Evolutionary conservation across 2,797 vertebrate species (phyloP).

Genomic region (Okamejei kenojei): DNA sequence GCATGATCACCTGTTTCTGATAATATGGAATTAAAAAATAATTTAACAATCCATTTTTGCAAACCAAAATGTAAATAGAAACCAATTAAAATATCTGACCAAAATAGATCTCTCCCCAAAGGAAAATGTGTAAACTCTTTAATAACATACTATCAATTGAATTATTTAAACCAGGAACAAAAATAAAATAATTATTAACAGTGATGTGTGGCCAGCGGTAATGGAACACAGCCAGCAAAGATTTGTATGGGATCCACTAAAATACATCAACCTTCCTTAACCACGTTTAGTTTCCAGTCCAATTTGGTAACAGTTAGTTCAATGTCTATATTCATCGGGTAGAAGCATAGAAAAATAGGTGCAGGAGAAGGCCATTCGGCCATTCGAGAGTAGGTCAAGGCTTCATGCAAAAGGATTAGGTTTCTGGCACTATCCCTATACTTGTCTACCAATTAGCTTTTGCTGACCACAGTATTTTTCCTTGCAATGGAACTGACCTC

Average conservation of each 20-base stretch:
- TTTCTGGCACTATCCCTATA: background rate
- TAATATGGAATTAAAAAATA: background rate
- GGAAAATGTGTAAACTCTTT: background rate
- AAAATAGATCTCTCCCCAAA: background rate
- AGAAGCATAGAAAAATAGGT: background rate
- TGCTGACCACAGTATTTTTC: background rate
- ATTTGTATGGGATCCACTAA: background rate
- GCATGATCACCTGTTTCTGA: too few species aligned
- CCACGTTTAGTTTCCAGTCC: background rate
- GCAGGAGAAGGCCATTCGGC: too few species aligned
- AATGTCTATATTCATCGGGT: background rate
- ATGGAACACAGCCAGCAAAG: background rate
- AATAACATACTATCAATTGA: background rate
- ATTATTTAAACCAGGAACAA: background rate
- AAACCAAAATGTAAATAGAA: background rate
- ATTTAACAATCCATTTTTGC: background rate
- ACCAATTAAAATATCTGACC: background rate
- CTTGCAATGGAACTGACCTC: too few species aligned
- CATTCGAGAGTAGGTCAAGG: background rate
- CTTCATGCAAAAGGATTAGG: background rate
- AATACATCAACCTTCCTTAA: background rate
- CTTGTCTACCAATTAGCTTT: background rate
- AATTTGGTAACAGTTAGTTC: constrained; percentile 9
- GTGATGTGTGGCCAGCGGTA: background rate
- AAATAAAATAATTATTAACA: too few species aligned